Evolutionary conservation across 2,113 vertebrate species (phyloP).

Genomic region (Dipodomys spectabilis): DNA sequence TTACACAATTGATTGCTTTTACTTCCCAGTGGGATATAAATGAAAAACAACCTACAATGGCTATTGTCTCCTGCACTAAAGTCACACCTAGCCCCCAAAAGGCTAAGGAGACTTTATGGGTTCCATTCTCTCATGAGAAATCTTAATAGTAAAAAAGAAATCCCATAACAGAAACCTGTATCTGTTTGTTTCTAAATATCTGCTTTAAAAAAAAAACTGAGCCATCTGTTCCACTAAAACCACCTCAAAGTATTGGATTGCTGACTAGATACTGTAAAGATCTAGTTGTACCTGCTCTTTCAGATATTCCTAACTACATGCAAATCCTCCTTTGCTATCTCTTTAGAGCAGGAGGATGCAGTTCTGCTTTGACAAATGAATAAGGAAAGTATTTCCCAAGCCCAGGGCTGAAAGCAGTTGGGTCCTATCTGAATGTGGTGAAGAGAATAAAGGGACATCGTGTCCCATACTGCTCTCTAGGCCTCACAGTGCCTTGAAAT

Average conservation of each 20-base stretch:
- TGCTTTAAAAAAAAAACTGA: not conserved
- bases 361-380: not conserved
- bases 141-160: not conserved
- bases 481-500: not conserved
- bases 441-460: not conserved
- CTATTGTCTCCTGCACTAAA: not conserved
- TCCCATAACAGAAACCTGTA: not conserved
- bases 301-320: not conserved
- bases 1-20: not conserved
- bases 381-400: not conserved
- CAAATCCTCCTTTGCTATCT: not conserved
- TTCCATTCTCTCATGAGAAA: not conserved
- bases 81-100: not conserved
- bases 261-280: not conserved
- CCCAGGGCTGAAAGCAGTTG: not conserved
- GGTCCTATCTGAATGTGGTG: not conserved
- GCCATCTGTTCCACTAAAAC: not conserved
- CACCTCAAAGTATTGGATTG: not conserved
- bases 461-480: not conserved
- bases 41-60: not conserved
- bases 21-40: not conserved
- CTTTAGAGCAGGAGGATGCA: not conserved
- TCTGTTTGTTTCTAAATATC: not conserved
- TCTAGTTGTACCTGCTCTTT: no score
- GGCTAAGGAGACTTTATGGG: not conserved